Conservation (phyloP, 2,888 invertebrate genomes). For the Erpobdella octoculata region DNA sequence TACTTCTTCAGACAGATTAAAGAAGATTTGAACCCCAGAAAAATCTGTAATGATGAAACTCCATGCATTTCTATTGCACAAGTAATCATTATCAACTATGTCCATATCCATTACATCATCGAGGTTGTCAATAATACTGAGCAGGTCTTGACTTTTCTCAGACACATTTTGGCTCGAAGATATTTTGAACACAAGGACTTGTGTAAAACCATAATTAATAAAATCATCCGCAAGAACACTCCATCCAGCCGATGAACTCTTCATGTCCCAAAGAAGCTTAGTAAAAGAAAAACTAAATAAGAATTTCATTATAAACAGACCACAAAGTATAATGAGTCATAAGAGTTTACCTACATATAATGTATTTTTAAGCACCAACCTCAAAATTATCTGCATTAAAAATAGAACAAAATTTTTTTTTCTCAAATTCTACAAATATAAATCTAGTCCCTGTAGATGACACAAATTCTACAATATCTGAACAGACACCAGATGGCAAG, state of each 20-base stretch:
- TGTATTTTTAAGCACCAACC: too few relatives aligned
- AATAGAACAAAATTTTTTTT: background rate
- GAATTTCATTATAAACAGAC: too few relatives aligned
- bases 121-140: background rate
- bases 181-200: slow-evolving; percentile 12
- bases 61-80: background rate
- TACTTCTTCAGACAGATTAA: too few relatives aligned
- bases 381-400: background rate
- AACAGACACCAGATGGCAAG: too few relatives aligned
- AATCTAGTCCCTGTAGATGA: too few relatives aligned
- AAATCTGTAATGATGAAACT: background rate
- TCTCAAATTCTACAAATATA: too few relatives aligned
- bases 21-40: too few relatives aligned
- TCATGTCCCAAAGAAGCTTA: background rate
- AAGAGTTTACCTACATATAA: too few relatives aligned
- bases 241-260: background rate
- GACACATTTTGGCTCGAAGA: background rate
- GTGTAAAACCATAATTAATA: background rate
- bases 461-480: too few relatives aligned
- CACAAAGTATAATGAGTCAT: too few relatives aligned
- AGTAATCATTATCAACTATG: slow-evolving; percentile 7
- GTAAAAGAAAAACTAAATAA: background rate
- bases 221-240: slow-evolving; percentile 4
- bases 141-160: background rate
- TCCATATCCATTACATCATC: background rate